Percentiles rank a stretch among this genome's conserved stretches.
Conservation (phyloP, 2,888 invertebrate species). For the Ceraclea dissimilis region DNA sequence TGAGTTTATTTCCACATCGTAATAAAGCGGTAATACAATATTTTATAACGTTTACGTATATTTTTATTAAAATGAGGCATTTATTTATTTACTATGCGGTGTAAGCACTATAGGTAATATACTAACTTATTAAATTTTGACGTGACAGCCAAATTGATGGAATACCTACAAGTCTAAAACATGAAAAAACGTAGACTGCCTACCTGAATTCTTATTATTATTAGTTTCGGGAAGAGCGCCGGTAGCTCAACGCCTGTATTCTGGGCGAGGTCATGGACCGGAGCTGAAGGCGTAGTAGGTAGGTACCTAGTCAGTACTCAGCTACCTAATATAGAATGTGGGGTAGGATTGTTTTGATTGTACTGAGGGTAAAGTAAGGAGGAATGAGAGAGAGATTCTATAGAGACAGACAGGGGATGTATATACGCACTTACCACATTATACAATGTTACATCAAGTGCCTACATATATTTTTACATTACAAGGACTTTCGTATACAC, state of each 20-base stretch:
- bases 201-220: background rate
- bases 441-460: no score
- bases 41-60: no score
- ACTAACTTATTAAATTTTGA: no score
- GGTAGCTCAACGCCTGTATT: background rate
- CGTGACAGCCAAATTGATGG: no score
- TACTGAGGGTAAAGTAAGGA: background rate
- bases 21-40: no score
- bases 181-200: background rate
- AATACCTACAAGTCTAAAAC: no score
- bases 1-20: no score
- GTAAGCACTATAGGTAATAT: no score
- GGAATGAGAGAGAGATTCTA: background rate
- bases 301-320: background rate
- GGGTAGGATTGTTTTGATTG: constrained; percentile 2
- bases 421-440: background rate
- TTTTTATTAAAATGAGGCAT: no score
- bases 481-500: no score
- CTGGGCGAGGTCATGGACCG: constrained; percentile 2
- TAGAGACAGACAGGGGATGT: background rate
- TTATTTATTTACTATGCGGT: no score
- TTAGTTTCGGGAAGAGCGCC: background rate
- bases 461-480: no score
- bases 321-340: background rate
- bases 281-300: background rate